Evolutionary conservation across 2,113 vertebrate species (phyloP).

Genomic region (Plecotus auritus): DNA sequence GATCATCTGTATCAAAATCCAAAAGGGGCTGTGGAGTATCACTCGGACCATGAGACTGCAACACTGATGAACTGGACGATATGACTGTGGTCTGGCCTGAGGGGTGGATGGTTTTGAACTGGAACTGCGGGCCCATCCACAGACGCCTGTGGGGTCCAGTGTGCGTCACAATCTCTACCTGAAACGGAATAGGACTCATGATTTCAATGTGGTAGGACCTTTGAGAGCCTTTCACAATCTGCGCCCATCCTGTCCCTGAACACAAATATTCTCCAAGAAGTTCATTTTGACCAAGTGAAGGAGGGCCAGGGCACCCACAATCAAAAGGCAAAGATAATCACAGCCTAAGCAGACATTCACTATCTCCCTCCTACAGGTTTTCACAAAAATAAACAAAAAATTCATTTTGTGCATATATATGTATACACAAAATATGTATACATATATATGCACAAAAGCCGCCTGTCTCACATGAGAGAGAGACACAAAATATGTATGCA

Average conservation of each 20-base stretch:
- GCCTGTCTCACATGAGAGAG: neutral
- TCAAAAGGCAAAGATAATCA: neutral
- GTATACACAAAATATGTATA: too few relatives aligned
- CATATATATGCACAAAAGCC: too few relatives aligned
- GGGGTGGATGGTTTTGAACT: conserved; percentile 99
- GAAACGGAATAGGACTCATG: conserved; percentile 45
- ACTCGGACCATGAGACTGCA: conserved; percentile 94
- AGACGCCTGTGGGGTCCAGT: conserved; percentile 95
- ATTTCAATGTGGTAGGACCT: neutral
- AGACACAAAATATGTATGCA: too few relatives aligned
- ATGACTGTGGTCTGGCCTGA: conserved; percentile 98
- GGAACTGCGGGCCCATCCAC: conserved; percentile 99
- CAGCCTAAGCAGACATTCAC: neutral
- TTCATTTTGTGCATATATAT: neutral
- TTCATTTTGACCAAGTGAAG: neutral
- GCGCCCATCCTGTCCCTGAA: neutral
- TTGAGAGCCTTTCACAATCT: neutral
- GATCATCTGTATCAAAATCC: conserved; percentile 96
- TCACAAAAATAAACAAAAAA: neutral
- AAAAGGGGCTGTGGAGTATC: conserved; percentile 95
- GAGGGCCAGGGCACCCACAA: neutral
- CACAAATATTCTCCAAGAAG: neutral
- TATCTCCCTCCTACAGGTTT: neutral
- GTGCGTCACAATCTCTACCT: conserved; percentile 99
- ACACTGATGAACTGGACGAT: conserved; percentile 96